These are phyloP conservation scores for Micrasema longulum DNA, from an alignment of 1,140 invertebrate genomes.

Conservation along the genomic window DNA sequence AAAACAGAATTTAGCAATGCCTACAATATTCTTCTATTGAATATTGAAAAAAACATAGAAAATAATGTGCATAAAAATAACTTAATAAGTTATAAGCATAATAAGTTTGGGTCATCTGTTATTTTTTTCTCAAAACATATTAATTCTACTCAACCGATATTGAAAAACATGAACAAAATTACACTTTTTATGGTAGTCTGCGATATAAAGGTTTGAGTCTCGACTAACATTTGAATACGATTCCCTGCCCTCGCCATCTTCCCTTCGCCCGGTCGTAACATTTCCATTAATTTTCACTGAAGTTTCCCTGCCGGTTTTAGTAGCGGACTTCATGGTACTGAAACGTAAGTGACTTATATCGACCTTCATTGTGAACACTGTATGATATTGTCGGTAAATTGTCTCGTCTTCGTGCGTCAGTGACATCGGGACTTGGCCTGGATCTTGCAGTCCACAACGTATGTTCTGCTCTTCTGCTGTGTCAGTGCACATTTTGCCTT, in stretches of 20 bases:
- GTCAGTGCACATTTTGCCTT: not conserved
- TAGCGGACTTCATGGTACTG: slow-evolving; percentile 35
- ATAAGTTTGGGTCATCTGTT: too few relatives aligned
- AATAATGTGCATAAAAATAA: too few relatives aligned
- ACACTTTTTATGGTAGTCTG: too few relatives aligned
- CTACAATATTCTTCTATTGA: too few relatives aligned
- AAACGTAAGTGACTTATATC: slow-evolving; percentile 40
- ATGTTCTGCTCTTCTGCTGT: slow-evolving; percentile 4
- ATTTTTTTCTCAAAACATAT: too few relatives aligned
- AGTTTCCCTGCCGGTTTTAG: not conserved
- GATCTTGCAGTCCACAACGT: slow-evolving; percentile 10
- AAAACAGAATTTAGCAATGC: too few relatives aligned
- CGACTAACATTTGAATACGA: not conserved
- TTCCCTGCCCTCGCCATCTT: not conserved
- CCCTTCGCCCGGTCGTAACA: not conserved
- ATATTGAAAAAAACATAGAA: too few relatives aligned
- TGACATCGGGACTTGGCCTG: slow-evolving; percentile 18
- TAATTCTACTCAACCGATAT: too few relatives aligned
- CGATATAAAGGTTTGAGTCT: too few relatives aligned
- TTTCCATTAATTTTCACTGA: not conserved
- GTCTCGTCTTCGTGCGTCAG: not conserved
- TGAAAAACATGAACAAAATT: too few relatives aligned
- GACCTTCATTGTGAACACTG: slow-evolving; percentile 38
- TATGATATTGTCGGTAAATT: slow-evolving; percentile 2
- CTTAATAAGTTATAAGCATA: too few relatives aligned